Evolutionary conservation across 2,888 invertebrate genomes (phyloP).

Genomic region (Acleris holmiana): DNA sequence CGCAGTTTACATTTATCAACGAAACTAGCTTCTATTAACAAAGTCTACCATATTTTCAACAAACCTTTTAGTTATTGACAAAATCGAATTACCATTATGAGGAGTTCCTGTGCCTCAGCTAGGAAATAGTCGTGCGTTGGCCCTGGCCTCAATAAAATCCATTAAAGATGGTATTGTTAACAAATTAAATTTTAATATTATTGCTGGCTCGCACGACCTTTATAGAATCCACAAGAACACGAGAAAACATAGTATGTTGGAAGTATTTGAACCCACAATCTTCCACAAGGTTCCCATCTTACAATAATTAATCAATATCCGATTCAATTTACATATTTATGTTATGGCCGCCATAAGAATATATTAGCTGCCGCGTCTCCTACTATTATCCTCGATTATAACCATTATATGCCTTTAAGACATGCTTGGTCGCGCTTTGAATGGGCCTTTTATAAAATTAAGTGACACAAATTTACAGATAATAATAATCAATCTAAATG

Average conservation of each 20-base stretch:
- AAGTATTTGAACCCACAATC: constrained; percentile 27
- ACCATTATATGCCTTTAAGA: constrained; percentile 20
- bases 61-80: too few relatives aligned
- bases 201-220: constrained; percentile 28
- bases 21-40: background rate
- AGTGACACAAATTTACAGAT: background rate
- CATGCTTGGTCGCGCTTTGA: constrained; percentile 9
- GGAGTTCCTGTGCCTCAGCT: too few relatives aligned
- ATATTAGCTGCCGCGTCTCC: constrained; percentile 45
- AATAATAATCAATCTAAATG: constrained; percentile 9
- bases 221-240: constrained; percentile 30
- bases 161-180: constrained; percentile 27
- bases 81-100: too few relatives aligned
- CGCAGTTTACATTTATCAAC: constrained; percentile 14
- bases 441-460: constrained; percentile 10
- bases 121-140: too few relatives aligned
- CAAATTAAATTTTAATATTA: constrained; percentile 22
- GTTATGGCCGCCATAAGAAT: constrained; percentile 48
- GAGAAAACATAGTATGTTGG: constrained; percentile 25
- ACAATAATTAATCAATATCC: constrained; percentile 43
- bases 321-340: constrained; percentile 51
- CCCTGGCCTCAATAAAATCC: constrained; percentile 13
- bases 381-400: constrained; percentile 35
- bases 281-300: constrained; percentile 34
- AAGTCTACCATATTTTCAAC: too few relatives aligned